phyloP scores from a whole-genome alignment of 2,113 vertebrate genomes.

The Phalacrocorax brasilianus region DNA sequence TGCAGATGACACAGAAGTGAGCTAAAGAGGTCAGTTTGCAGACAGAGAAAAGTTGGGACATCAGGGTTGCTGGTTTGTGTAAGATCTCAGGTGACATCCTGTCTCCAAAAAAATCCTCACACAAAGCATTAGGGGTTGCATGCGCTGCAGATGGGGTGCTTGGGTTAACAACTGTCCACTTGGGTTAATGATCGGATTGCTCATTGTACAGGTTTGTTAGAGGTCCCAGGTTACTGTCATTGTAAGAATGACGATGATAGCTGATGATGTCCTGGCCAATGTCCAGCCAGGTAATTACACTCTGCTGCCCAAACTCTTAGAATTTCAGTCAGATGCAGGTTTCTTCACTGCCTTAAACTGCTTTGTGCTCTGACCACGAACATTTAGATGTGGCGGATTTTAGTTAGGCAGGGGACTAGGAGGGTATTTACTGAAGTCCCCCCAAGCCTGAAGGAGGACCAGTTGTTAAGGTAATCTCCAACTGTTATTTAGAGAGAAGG shows the following conservation, averaged over 20 bases:
- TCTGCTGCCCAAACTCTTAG: neutral
- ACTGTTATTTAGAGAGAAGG: neutral
- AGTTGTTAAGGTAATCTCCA: neutral
- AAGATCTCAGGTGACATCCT: neutral
- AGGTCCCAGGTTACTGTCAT: neutral
- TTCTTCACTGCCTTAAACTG: neutral
- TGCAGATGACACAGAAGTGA: neutral
- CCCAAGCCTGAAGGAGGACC: neutral
- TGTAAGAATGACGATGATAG: neutral
- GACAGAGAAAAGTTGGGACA: neutral
- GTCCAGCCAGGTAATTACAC: neutral
- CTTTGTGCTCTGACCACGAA: neutral
- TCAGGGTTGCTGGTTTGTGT: neutral
- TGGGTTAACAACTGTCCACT: neutral
- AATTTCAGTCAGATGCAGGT: neutral
- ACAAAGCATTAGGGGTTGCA: neutral
- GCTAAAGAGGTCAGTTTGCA: no score
- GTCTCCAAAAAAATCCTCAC: fast-evolving
- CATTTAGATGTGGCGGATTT: neutral
- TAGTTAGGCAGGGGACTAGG: fast-evolving
- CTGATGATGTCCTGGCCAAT: neutral
- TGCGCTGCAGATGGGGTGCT: neutral
- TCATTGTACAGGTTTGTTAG: neutral
- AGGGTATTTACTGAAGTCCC: neutral
- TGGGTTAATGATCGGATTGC: neutral